phyloP scores from a whole-genome alignment of 2,888 invertebrate species.

The Callimorpha dominula region DNA sequence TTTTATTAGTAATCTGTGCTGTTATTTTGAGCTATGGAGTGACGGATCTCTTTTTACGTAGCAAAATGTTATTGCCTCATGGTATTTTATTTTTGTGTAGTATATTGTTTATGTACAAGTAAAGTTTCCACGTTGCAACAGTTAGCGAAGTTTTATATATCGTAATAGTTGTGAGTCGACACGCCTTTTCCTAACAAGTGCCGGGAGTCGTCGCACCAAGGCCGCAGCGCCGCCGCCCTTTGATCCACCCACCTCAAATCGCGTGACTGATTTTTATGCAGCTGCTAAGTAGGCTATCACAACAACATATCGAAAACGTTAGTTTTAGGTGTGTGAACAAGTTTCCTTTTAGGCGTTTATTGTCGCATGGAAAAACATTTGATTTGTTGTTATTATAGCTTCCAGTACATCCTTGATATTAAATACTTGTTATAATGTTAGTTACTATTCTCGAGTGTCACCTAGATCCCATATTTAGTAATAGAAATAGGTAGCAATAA shows the following conservation, averaged over 20 bases:
- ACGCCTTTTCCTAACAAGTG: conserved; percentile 87
- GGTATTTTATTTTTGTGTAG: background rate
- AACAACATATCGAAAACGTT: conserved; percentile 48
- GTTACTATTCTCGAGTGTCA: conserved; percentile 18
- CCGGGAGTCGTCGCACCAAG: conserved; percentile 85
- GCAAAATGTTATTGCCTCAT: background rate
- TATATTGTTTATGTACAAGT: background rate
- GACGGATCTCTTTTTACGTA: background rate
- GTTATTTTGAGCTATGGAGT: background rate
- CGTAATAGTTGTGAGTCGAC: conserved; percentile 80
- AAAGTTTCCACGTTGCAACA: conserved; percentile 58
- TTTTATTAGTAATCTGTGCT: background rate
- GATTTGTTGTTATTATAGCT: conserved; percentile 35
- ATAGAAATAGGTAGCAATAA: conserved; percentile 54
- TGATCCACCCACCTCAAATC: conserved; percentile 86
- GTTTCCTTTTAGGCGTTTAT: conserved; percentile 29
- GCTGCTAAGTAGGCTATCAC: conserved; percentile 62
- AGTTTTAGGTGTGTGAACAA: conserved; percentile 47
- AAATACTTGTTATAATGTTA: conserved; percentile 21
- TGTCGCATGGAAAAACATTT: conserved; percentile 26
- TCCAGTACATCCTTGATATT: conserved; percentile 24
- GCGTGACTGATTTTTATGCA: conserved; percentile 82
- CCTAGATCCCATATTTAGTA: conserved; percentile 5
- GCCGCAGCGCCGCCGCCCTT: conserved; percentile 85
- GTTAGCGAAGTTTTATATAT: conserved; percentile 58